Conservation (phyloP, 2,113 vertebrate species). For the Vimba vimba region DNA sequence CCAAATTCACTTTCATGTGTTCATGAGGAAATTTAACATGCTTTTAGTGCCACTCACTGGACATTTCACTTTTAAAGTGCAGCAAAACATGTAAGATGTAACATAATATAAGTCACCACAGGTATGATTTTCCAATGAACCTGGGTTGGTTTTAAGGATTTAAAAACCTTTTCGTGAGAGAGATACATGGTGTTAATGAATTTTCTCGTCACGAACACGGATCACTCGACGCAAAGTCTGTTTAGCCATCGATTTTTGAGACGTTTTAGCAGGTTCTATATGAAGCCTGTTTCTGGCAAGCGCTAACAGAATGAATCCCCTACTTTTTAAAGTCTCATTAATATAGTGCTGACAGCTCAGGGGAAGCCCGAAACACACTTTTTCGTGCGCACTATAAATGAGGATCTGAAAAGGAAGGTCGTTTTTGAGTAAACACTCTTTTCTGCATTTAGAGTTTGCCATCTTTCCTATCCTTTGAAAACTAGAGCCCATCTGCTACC, state of each 20-base stretch:
- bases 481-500: conserved; percentile 47
- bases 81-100: background rate
- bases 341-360: conserved; percentile 42
- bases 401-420: conserved; percentile 39
- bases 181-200: conserved; percentile 33
- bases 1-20: background rate
- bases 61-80: background rate
- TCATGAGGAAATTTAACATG: background rate
- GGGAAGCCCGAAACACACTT: conserved; percentile 31
- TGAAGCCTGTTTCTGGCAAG: conserved; percentile 17
- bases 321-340: conserved; percentile 40
- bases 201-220: conserved; percentile 19
- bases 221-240: conserved; percentile 31
- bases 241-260: conserved; percentile 39
- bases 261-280: conserved; percentile 10
- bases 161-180: conserved; percentile 32
- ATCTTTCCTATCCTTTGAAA: conserved; percentile 45
- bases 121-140: background rate
- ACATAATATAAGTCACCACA: background rate
- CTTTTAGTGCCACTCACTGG: background rate
- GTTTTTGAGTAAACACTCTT: conserved; percentile 36
- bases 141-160: conserved; percentile 37
- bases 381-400: conserved; percentile 42
- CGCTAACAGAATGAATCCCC: conserved; percentile 28
- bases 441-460: conserved; percentile 37